These are phyloP conservation scores for Pycnomerus fuliginosus DNA, from an alignment of 2,888 invertebrate genomes.

Conservation along the genomic window DNA sequence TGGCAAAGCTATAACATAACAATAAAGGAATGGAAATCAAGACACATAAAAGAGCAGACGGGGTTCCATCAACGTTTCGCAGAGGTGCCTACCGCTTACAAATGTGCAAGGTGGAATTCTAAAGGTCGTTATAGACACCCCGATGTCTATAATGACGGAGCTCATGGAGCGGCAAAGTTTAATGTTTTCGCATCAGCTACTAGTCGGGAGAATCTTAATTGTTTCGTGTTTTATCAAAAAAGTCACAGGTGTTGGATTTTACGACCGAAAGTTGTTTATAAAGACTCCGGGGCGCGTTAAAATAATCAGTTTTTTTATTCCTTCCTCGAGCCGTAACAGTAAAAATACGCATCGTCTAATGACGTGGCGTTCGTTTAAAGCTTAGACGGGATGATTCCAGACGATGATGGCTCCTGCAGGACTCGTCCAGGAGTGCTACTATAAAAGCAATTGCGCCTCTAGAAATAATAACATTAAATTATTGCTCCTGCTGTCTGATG, in stretches of 20 bases:
- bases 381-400: slow-evolving; percentile 35
- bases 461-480: too few species aligned
- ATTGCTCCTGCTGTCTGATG: slow-evolving; percentile 21
- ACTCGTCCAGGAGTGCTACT: slow-evolving; percentile 36
- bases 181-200: too few species aligned
- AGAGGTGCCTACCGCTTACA: slow-evolving; percentile 35
- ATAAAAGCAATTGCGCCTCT: slow-evolving; percentile 42
- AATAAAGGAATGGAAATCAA: slow-evolving; percentile 35
- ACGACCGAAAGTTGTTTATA: too few species aligned
- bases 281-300: slow-evolving; percentile 16
- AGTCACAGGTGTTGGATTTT: too few species aligned
- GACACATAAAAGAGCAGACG: slow-evolving; percentile 30
- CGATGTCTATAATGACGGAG: slow-evolving; percentile 34
- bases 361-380: slow-evolving; percentile 38
- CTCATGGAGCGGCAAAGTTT: slow-evolving; percentile 37
- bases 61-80: slow-evolving; percentile 20
- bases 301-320: slow-evolving; percentile 20
- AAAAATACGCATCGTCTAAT: slow-evolving; percentile 40
- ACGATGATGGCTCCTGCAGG: slow-evolving; percentile 45
- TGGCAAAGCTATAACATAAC: slow-evolving; percentile 23
- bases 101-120: slow-evolving; percentile 28
- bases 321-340: slow-evolving; percentile 26
- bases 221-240: too few species aligned
- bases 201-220: too few species aligned
- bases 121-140: slow-evolving; percentile 34